Base-by-base conservation (phyloP, 92 coral and sea anemone species). In the Zoanthus solanderi region DNA sequence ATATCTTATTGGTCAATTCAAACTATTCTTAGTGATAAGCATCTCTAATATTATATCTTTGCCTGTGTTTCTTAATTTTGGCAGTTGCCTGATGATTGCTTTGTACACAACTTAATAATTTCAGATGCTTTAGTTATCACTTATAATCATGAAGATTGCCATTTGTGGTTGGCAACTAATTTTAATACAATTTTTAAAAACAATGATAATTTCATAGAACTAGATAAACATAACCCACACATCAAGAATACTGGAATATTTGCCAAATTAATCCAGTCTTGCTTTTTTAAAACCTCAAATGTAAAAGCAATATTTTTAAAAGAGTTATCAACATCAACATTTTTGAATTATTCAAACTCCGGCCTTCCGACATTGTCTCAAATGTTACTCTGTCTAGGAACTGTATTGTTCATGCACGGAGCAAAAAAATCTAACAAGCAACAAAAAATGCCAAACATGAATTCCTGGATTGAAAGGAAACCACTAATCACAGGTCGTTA, bases 381-480 rank as follows among this genome's bases (percentile, higher is more conserved):
- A 68, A 68, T 68, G 74, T 42, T 8, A 68, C 74, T 68, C 74
- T 68, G 74, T 30, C 74, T 68, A 68, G 74, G 74, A 68, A 68
- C 23, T 15, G n/a, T 68, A 68, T 68, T 68, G 74, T 68, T 68
- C 42, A 68, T 68, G 74, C 74, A 28, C 46, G 74, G 74, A 29
- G 74, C 74, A 12, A 68, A 68, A 68, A 68, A 68, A 68, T 28
- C 74, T 68, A 68, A 68, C 5, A 42, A 68, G 74, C 4, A 14
- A 23, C 74, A n/a, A 68, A 68, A 68, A 68, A n/a, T 71, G 46
- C 48, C 75, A 71, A 31, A 71, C 75, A 71, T 31, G 7, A 71
- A 71, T 71, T 71, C 75, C 46, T 71, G n/a, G 75, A 71, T 30
- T 71, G 75, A 71, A 71, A 71, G 75, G 75, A 71, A 68, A 68